A percentile compares a stretch with the other conserved stretches of the same genome.
Evolutionary conservation across 2,113 vertebrate genomes (phyloP).

Genomic region (Equus przewalskii): DNA sequence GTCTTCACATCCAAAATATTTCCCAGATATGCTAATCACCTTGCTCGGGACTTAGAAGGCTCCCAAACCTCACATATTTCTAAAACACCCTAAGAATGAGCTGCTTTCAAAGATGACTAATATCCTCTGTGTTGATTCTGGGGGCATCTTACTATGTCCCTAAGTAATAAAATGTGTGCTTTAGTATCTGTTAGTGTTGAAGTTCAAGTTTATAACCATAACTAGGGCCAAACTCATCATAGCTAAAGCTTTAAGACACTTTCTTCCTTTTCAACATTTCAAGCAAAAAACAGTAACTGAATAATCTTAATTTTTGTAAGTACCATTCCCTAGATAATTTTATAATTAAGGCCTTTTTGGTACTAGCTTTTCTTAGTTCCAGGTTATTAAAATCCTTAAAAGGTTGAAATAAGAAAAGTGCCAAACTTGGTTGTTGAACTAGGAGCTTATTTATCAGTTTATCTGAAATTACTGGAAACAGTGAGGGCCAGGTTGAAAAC

Average conservation of each 20-base stretch:
- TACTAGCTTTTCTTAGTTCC: neutral
- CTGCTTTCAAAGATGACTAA: neutral
- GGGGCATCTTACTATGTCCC: neutral
- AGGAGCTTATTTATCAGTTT: neutral
- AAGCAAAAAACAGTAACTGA: neutral
- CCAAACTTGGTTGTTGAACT: neutral
- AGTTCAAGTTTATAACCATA: conserved; percentile 25
- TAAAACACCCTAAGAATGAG: neutral
- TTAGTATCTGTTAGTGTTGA: neutral
- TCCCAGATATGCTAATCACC: neutral
- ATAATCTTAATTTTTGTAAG: neutral
- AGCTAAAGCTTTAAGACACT: conserved; percentile 8
- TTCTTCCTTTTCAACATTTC: conserved; percentile 2
- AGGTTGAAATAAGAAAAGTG: neutral
- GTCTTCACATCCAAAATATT: conserved; percentile 3
- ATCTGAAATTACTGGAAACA: neutral
- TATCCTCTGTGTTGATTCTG: neutral
- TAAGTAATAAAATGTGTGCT: neutral
- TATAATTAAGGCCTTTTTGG: neutral
- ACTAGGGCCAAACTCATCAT: neutral
- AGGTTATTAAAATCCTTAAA: conserved; percentile 4
- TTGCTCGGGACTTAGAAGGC: neutral
- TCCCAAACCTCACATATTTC: neutral
- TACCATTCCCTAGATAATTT: neutral
- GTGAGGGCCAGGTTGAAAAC: neutral